Evolutionary conservation across 2,888 invertebrate species (phyloP), one percentile per base, ranked within the genome.

Genomic region (Autographa pulchrina): DNA sequence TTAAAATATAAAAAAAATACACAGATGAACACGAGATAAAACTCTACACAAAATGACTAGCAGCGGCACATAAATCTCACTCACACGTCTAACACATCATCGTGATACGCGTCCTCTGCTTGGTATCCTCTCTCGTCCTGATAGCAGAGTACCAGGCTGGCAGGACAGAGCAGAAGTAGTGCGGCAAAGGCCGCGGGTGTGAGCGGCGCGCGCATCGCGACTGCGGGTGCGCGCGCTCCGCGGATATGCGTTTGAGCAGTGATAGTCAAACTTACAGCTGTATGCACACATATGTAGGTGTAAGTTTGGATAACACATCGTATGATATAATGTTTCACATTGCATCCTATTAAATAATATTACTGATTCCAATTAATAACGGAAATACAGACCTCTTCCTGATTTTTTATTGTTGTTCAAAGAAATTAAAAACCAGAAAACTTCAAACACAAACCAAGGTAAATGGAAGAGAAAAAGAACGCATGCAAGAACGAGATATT

Each of bases 181-280:
- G 87, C 90, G 84, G 88, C 87, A 79, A 82, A 90, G 86, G 90
- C 92, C 91, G 91, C 90, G 90, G 87, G 83, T 86, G 89, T 86
- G 89, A 85, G 78, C 91, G 93, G 91, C 93, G 93, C 93, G 90
- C 94, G 94, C 95, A 95, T 95, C 90, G 86, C 93, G 94, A 94
- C 95, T 94, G 94, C 88, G 91, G 78, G 85, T 84, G 86, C 88
- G 84, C 83, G 82, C 85, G 62, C 76, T 81, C 78, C 82, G 85
- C 89, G 87, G 87, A 85, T 87, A 93, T 94, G 94, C 94, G 94
- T 89, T 92, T 90, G 88, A 83, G 82, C 93, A 89, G 86, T 73
- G 92, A 80, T 90, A 84, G 85, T 86, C 92, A 92, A 94, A 94
- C 90, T 91, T 90, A 86, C 85, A 80, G 68, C 70, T 87, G 74